Conservation (phyloP, 2,888 invertebrate genomes). For the Ectropis crepuscularia region DNA sequence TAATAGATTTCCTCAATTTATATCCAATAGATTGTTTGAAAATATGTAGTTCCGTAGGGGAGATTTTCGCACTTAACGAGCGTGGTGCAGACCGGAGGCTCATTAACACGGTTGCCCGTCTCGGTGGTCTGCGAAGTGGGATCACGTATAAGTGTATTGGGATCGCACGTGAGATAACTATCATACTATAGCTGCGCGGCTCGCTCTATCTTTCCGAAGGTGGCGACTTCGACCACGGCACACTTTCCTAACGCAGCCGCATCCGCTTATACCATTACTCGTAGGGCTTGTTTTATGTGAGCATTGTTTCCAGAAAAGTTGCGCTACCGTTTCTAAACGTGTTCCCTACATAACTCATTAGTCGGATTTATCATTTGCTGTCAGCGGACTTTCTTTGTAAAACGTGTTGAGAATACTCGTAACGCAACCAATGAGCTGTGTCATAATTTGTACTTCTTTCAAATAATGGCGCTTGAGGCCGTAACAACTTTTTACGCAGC, state of each 20-base stretch:
- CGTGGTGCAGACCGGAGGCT: conserved; percentile 23
- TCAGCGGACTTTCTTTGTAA: conserved; percentile 24
- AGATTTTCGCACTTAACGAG: conserved; percentile 25
- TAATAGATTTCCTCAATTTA: too few species aligned
- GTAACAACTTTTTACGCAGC: conserved; percentile 5
- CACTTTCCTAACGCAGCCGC: conserved; percentile 73
- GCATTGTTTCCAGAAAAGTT: conserved; percentile 53
- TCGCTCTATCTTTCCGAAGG: conserved; percentile 57
- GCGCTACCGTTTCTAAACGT: conserved; percentile 24
- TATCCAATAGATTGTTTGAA: too few species aligned
- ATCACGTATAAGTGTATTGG: conserved; percentile 53
- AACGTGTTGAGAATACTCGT: conserved; percentile 15
- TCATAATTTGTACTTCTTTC: conserved; percentile 1
- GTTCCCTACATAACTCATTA: conserved; percentile 23
- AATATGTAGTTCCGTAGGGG: too few species aligned
- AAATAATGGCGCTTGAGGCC: neutral
- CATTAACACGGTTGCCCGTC: conserved; percentile 51
- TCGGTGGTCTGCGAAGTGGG: conserved; percentile 46
- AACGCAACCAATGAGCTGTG: conserved; percentile 1
- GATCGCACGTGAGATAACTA: conserved; percentile 64
- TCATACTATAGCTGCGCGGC: conserved; percentile 53
- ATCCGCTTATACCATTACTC: conserved; percentile 68
- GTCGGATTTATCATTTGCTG: conserved; percentile 22
- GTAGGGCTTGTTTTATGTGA: conserved; percentile 60
- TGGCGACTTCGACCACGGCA: conserved; percentile 62